Percentiles rank a stretch among this genome's conserved stretches.
Evolutionary conservation across 2,797 vertebrate species (phyloP).

Genomic region (Thunnus albacares): DNA sequence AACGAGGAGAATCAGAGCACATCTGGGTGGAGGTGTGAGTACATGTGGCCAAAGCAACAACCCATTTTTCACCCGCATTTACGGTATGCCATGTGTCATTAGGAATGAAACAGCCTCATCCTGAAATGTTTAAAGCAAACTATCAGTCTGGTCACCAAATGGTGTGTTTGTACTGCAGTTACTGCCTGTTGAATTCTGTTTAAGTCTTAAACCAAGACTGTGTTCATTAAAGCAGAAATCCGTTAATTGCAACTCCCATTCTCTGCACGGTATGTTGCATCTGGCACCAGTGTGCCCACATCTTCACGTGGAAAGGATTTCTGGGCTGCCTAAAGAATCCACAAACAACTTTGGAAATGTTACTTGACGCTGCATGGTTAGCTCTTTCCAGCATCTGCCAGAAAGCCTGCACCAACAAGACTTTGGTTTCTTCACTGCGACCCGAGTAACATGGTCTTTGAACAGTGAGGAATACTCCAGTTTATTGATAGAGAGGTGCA

Average conservation of each 20-base stretch:
- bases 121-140: constrained; percentile 29
- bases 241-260: constrained; percentile 33
- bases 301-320: constrained; percentile 46
- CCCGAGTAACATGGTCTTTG: constrained; percentile 34
- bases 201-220: constrained; percentile 36
- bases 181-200: constrained; percentile 31
- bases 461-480: constrained; percentile 28
- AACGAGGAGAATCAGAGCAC: neutral
- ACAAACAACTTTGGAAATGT: constrained; percentile 55
- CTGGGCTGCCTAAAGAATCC: constrained; percentile 41
- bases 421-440: constrained; percentile 22
- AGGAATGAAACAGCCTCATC: constrained; percentile 18
- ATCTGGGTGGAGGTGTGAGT: constrained; percentile 2
- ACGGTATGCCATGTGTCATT: constrained; percentile 14
- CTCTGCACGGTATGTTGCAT: constrained; percentile 41
- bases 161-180: constrained; percentile 37
- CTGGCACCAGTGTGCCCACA: constrained; percentile 63
- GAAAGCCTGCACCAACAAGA: constrained; percentile 44
- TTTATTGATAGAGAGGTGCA: constrained; percentile 42
- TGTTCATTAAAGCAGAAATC: constrained; percentile 57
- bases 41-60: constrained; percentile 7
- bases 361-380: constrained; percentile 39
- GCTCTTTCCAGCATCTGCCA: constrained; percentile 47
- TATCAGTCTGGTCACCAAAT: constrained; percentile 53
- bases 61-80: constrained; percentile 18